phyloP scores from a whole-genome alignment of 1,140 invertebrate species.

The Trichonephila clavata region DNA sequence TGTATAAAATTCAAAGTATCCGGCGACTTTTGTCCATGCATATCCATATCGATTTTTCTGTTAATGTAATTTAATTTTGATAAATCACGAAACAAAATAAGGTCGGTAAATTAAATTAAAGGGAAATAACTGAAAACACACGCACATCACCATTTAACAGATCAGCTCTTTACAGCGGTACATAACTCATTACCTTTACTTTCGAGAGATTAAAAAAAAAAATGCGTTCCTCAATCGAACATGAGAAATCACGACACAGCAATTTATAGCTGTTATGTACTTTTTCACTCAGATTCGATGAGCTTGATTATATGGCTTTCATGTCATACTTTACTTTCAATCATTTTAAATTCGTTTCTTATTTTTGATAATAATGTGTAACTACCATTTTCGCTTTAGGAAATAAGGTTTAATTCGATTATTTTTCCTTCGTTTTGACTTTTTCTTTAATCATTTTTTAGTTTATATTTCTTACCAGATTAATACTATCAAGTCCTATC shows the following conservation, averaged over 20 bases:
- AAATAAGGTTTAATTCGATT: constrained; percentile 23
- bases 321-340: neutral
- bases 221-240: neutral
- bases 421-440: neutral
- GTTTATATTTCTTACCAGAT: too few species aligned
- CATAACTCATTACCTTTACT: neutral
- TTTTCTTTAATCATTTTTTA: too few species aligned
- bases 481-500: too few species aligned
- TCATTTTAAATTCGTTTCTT: constrained; percentile 29
- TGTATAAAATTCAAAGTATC: too few species aligned
- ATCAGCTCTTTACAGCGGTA: neutral
- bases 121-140: too few species aligned
- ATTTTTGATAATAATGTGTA: neutral
- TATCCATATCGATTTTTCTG: too few species aligned
- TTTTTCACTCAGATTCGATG: neutral
- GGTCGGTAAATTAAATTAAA: too few species aligned
- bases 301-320: neutral
- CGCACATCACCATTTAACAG: too few species aligned
- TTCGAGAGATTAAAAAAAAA: neutral
- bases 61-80: too few species aligned
- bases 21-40: too few species aligned
- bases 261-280: neutral
- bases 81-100: too few species aligned
- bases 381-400: neutral
- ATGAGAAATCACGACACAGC: constrained; percentile 3